Evolutionary conservation across 2,113 vertebrate species (phyloP).

Genomic region (Peromyscus polionotus): DNA sequence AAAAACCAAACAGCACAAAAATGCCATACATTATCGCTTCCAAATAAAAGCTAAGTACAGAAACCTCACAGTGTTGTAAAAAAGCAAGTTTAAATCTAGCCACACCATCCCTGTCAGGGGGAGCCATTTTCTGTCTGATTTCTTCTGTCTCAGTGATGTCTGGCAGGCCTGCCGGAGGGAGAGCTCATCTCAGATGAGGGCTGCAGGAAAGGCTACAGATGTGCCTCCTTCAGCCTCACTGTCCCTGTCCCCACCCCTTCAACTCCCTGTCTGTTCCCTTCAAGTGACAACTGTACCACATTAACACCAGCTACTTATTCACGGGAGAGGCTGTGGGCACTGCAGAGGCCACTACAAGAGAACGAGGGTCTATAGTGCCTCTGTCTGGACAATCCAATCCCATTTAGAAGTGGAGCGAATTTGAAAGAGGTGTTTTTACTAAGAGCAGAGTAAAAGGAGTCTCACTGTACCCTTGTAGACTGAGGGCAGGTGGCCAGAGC

Average conservation of each 20-base stretch:
- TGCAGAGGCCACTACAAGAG: neutral
- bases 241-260: neutral
- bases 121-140: slow-evolving; percentile 75
- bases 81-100: slow-evolving; percentile 85
- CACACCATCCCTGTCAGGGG: slow-evolving; percentile 78
- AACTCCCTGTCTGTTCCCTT: neutral
- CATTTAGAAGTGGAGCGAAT: slow-evolving; percentile 4
- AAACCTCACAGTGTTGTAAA: slow-evolving; percentile 88
- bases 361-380: neutral
- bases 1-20: slow-evolving; percentile 87
- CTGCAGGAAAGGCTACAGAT: slow-evolving; percentile 64
- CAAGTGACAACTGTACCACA: neutral
- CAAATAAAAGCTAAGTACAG: slow-evolving; percentile 89
- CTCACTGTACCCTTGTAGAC: neutral
- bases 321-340: neutral
- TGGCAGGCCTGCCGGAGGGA: slow-evolving; percentile 64
- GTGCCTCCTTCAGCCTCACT: slow-evolving; percentile 35
- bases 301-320: slow-evolving; percentile 61
- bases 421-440: slow-evolving; percentile 25
- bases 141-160: slow-evolving; percentile 68
- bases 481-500: neutral
- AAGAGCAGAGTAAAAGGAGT: neutral
- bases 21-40: slow-evolving; percentile 88
- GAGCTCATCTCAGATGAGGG: slow-evolving; percentile 65
- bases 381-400: neutral